Conservation (phyloP, 2,888 invertebrate species). For the Mamestra brassicae region DNA sequence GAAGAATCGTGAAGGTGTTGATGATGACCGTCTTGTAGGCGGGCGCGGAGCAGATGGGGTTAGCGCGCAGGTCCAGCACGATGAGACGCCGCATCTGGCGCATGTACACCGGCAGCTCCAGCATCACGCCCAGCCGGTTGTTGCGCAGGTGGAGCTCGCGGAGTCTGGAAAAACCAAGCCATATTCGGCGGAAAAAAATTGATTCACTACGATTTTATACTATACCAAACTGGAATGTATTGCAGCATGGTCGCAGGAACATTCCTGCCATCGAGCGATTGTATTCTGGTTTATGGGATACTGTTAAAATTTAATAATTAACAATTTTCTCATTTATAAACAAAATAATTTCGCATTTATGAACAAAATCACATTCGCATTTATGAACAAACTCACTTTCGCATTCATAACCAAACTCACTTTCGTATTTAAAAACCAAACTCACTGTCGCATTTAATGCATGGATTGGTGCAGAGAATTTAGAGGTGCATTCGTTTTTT, state of each 20-base stretch:
- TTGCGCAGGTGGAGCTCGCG: slow-evolving; percentile 83
- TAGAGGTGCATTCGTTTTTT: background rate
- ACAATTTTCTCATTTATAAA: no score
- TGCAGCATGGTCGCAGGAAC: no score
- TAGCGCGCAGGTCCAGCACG: slow-evolving; percentile 83
- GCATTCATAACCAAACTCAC: no score
- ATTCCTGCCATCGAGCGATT: background rate
- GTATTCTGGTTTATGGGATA: background rate
- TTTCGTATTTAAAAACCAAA: no score
- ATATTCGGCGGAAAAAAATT: no score
- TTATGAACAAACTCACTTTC: no score
- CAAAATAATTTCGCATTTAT: no score
- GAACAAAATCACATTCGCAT: no score
- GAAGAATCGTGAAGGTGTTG: slow-evolving; percentile 80
- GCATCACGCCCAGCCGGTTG: slow-evolving; percentile 78
- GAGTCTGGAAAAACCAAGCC: slow-evolving; percentile 71
- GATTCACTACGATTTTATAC: no score
- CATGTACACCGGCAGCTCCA: slow-evolving; percentile 86
- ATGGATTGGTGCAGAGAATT: background rate
- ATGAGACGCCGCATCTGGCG: slow-evolving; percentile 78
- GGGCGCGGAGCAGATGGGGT: slow-evolving; percentile 80
- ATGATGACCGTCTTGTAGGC: slow-evolving; percentile 83
- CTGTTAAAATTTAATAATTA: no score
- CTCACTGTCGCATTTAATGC: no score
- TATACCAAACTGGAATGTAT: no score